These are phyloP conservation scores for Neomorphus geoffroyi DNA, from an alignment of 2,797 vertebrate species.

Conservation along the genomic window DNA sequence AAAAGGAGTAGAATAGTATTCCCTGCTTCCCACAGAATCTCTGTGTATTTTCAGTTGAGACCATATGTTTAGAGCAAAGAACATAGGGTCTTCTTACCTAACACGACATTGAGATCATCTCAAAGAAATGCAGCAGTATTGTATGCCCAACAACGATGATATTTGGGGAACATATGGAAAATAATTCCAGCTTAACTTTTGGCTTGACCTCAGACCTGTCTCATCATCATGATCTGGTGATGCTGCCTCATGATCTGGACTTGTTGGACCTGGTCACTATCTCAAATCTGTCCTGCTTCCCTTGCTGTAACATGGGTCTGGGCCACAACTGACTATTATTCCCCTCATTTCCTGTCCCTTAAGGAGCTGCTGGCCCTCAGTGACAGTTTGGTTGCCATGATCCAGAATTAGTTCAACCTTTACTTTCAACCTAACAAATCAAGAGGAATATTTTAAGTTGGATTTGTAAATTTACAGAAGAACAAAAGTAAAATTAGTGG, in stretches of 20 bases:
- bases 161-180: background rate
- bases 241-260: background rate
- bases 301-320: background rate
- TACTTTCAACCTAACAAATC: background rate
- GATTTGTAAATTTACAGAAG: background rate
- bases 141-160: background rate
- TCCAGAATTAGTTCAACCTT: background rate
- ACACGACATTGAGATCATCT: background rate
- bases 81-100: background rate
- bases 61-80: background rate
- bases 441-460: background rate
- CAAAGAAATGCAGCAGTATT: background rate
- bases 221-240: background rate
- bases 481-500: background rate
- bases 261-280: background rate
- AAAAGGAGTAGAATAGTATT: background rate
- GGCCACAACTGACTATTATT: background rate
- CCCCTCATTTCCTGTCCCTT: background rate
- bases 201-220: background rate
- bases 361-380: background rate
- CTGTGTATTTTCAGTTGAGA: background rate
- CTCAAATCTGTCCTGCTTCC: background rate
- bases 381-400: background rate
- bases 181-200: background rate
- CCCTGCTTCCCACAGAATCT: background rate